Evolutionary conservation across 1,140 invertebrate genomes (phyloP).

Genomic region (Schlechtendalia chinensis): DNA sequence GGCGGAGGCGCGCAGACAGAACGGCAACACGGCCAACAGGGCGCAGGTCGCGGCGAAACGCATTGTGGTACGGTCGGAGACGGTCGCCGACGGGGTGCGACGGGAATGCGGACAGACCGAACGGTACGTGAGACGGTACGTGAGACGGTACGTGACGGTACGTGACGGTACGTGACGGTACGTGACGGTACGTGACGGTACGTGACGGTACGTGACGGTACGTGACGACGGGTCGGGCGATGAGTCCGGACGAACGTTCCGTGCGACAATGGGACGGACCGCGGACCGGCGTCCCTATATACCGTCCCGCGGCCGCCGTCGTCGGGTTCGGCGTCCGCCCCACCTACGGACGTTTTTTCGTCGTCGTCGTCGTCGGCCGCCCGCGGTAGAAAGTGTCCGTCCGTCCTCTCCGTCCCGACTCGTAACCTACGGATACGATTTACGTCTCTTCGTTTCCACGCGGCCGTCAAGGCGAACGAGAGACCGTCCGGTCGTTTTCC

Average conservation of each 20-base stretch:
- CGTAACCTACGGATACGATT: no score
- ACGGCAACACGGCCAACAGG: conserved; percentile 54
- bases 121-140: no score
- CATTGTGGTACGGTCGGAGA: not conserved
- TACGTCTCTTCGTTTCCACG: no score
- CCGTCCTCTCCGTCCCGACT: no score
- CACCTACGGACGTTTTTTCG: not conserved
- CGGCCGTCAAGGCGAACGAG: no score
- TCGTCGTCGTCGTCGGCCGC: conserved; percentile 7
- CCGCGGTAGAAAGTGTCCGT: not conserved
- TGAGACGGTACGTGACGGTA: no score
- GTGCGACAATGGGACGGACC: conserved; percentile 22
- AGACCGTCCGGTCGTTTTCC: no score
- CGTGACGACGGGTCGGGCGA: not conserved
- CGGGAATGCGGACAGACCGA: not conserved
- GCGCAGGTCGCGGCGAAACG: not conserved
- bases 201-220: no score
- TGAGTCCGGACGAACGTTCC: conserved; percentile 21
- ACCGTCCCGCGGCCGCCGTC: conserved; percentile 17
- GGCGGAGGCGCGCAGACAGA: conserved; percentile 7
- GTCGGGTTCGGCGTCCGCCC: not conserved
- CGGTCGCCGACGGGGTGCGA: not conserved
- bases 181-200: no score
- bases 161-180: no score
- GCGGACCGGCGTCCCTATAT: conserved; percentile 34